Evolutionary conservation across 2,888 invertebrate genomes (phyloP).

Genomic region (Poecilus cupreus): DNA sequence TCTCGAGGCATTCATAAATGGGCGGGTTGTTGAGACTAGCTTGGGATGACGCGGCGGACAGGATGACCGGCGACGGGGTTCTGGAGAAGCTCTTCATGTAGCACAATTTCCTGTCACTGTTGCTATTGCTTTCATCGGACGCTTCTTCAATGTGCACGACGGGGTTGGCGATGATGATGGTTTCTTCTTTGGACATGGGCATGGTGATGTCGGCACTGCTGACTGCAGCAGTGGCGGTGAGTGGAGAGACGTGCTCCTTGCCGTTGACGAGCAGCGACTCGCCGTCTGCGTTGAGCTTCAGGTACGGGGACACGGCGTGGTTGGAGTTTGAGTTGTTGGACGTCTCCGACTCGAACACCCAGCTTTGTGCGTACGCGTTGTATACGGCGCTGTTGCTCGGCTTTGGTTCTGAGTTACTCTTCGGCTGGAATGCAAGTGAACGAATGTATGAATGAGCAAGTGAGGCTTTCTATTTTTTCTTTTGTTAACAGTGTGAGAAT

Average conservation of each 20-base stretch:
- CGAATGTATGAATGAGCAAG: conserved; percentile 1
- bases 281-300: conserved; percentile 65
- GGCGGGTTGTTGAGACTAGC: conserved; percentile 70
- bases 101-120: conserved; percentile 72
- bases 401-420: conserved; percentile 69
- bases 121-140: conserved; percentile 71
- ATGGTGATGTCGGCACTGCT: not conserved
- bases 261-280: conserved; percentile 56
- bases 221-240: not conserved
- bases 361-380: conserved; percentile 74
- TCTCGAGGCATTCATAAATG: conserved; percentile 73
- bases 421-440: conserved; percentile 68
- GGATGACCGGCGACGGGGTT: conserved; percentile 72
- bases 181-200: conserved; percentile 45
- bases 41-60: conserved; percentile 74
- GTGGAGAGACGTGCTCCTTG: conserved; percentile 38
- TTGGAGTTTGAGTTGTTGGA: conserved; percentile 65
- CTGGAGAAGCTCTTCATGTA: conserved; percentile 75
- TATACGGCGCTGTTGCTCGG: conserved; percentile 67
- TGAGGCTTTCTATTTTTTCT: conserved; percentile 21
- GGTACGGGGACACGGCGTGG: conserved; percentile 67
- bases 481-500: conserved; percentile 33
- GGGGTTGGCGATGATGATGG: conserved; percentile 70
- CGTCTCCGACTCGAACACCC: conserved; percentile 74
- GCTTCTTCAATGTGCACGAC: conserved; percentile 73